A percentile compares a stretch with the other conserved stretches of the same genome.
Conservation (phyloP, 1,140 invertebrate genomes). For the Ostrea denselamellosa region DNA sequence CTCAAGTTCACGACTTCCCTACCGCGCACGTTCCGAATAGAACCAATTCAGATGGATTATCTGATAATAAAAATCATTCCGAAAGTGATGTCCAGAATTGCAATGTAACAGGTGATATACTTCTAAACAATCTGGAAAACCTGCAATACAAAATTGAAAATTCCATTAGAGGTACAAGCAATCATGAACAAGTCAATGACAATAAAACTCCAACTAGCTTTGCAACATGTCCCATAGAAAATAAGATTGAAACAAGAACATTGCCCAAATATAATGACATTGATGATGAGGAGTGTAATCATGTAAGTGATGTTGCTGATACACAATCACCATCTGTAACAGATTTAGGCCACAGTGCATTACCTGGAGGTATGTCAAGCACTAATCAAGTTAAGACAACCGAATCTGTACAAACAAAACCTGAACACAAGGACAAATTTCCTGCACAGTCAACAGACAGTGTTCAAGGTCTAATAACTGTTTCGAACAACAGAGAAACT, state of each 20-base stretch:
- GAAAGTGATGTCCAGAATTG: background rate
- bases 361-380: conserved; percentile 19
- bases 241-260: background rate
- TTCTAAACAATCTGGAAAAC: background rate
- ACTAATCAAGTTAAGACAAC: conserved; percentile 3
- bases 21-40: background rate
- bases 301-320: conserved; percentile 23
- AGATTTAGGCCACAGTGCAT: conserved; percentile 13
- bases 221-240: conserved; percentile 1
- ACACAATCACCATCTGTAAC: conserved; percentile 35
- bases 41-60: conserved; percentile 26
- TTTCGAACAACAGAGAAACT: background rate
- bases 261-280: conserved; percentile 14
- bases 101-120: conserved; percentile 8
- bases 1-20: background rate
- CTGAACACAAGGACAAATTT: background rate
- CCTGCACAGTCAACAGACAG: background rate
- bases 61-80: conserved; percentile 17
- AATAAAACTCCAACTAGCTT: background rate
- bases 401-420: background rate
- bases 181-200: background rate
- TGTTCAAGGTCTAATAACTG: background rate
- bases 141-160: background rate
- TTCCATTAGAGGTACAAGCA: background rate
- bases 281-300: conserved; percentile 12